A percentile compares a stretch with the other conserved stretches of the same genome.
These are phyloP conservation scores for Latrodectus hesperus DNA, from an alignment of 2,888 invertebrate genomes.

Conservation along the genomic window DNA sequence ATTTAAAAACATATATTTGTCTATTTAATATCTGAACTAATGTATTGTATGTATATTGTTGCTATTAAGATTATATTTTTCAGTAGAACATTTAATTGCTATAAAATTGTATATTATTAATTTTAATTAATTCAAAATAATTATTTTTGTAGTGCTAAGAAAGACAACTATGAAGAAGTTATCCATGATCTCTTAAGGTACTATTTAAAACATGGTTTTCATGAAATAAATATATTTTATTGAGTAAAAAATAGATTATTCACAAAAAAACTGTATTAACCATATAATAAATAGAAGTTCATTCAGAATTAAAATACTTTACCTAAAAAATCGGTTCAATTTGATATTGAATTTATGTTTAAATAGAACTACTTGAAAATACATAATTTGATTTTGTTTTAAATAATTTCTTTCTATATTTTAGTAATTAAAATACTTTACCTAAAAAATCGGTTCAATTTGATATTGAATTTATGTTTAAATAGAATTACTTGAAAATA, in stretches of 20 bases:
- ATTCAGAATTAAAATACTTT: background rate
- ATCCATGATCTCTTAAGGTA: slow-evolving; percentile 76
- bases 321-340: background rate
- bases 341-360: background rate
- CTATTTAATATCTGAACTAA: too few relatives aligned
- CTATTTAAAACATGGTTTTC: background rate
- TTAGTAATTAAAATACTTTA: background rate
- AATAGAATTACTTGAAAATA: background rate
- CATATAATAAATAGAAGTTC: background rate
- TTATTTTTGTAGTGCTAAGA: slow-evolving; percentile 76
- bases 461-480: background rate
- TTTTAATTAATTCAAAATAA: too few relatives aligned
- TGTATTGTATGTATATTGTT: too few relatives aligned
- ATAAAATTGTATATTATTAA: too few relatives aligned
- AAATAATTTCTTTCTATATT: too few relatives aligned
- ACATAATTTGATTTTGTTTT: too few relatives aligned
- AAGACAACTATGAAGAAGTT: slow-evolving; percentile 77
- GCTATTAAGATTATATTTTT: too few relatives aligned
- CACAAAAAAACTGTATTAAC: background rate
- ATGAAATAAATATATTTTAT: too few relatives aligned
- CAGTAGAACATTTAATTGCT: too few relatives aligned
- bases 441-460: background rate
- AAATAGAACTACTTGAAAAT: background rate
- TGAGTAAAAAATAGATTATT: background rate
- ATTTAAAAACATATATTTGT: too few relatives aligned